These are phyloP conservation scores for Barbus barbus DNA, from an alignment of 2,113 vertebrate genomes.

Conservation along the genomic window DNA sequence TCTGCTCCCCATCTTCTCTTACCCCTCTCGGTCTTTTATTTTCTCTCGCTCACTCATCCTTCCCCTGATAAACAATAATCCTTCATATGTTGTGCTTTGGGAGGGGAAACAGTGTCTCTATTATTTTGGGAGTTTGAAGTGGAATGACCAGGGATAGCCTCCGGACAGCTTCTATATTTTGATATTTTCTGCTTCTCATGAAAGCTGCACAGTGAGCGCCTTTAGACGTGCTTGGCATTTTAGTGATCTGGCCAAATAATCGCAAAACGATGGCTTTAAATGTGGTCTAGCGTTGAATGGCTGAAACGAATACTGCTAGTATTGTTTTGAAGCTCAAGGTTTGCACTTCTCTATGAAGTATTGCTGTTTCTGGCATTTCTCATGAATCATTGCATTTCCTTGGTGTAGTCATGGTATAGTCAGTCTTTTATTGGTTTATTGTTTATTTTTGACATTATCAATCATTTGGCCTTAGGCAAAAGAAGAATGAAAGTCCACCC, in stretches of 20 bases:
- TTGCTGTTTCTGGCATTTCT: neutral
- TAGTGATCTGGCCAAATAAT: neutral
- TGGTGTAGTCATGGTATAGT: no score
- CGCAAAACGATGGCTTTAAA: neutral
- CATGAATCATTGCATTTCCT: neutral
- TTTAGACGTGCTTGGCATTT: neutral
- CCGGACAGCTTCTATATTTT: conserved; percentile 9
- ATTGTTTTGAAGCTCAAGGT: conserved; percentile 11
- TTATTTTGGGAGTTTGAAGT: conserved; percentile 29
- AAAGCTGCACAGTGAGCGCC: neutral
- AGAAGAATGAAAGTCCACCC: no score
- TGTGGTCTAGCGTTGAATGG: neutral
- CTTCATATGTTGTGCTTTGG: conserved; percentile 40
- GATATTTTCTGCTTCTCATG: conserved; percentile 2
- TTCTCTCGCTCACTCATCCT: neutral
- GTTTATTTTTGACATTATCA: no score
- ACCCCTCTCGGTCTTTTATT: conserved; percentile 8
- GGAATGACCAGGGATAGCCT: neutral
- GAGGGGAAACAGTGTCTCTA: conserved; percentile 35
- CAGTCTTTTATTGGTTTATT: neutral
- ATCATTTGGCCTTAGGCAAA: no score
- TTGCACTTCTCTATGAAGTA: neutral
- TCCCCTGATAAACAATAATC: conserved; percentile 26
- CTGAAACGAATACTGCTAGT: no score
- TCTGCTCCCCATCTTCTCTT: conserved; percentile 20